These are phyloP conservation scores for Engystomops pustulosus DNA, from an alignment of 2,113 vertebrate genomes.

Conservation along the genomic window DNA sequence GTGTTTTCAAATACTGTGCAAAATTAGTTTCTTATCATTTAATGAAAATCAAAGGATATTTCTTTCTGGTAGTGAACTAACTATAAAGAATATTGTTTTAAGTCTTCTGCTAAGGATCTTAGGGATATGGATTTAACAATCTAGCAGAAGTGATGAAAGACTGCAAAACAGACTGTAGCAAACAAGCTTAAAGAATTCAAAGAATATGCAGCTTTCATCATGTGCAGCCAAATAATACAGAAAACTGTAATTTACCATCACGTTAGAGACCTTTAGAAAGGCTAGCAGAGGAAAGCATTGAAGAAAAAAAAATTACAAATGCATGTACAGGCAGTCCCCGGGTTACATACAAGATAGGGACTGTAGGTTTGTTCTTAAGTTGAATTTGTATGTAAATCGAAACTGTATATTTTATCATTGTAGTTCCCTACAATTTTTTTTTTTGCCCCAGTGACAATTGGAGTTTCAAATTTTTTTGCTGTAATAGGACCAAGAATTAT, in stretches of 20 bases:
- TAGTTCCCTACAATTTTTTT: no score
- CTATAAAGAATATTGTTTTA: constrained; percentile 5
- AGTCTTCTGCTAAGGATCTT: neutral
- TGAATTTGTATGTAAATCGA: no score
- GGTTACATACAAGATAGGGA: no score
- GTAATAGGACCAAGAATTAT: no score
- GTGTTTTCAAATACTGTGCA: neutral
- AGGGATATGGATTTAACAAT: neutral
- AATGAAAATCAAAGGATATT: constrained; percentile 19
- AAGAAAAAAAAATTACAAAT: constrained; percentile 26
- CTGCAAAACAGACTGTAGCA: constrained; percentile 33
- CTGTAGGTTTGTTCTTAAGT: no score
- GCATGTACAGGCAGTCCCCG: no score
- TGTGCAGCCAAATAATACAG: constrained; percentile 34
- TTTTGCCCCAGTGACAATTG: no score
- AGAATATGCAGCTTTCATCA: constrained; percentile 38
- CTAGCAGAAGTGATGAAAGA: constrained; percentile 35
- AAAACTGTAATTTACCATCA: constrained; percentile 25
- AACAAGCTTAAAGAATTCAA: constrained; percentile 43
- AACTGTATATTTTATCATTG: no score
- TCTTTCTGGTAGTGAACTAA: neutral
- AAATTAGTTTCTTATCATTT: constrained; percentile 39
- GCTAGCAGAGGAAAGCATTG: neutral
- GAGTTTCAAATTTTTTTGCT: no score
- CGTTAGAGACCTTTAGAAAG: constrained; percentile 14